Percentiles rank a stretch among this genome's conserved stretches.
Evolutionary conservation across 2,888 invertebrate species (phyloP).

Genomic region (Plusia festucae): DNA sequence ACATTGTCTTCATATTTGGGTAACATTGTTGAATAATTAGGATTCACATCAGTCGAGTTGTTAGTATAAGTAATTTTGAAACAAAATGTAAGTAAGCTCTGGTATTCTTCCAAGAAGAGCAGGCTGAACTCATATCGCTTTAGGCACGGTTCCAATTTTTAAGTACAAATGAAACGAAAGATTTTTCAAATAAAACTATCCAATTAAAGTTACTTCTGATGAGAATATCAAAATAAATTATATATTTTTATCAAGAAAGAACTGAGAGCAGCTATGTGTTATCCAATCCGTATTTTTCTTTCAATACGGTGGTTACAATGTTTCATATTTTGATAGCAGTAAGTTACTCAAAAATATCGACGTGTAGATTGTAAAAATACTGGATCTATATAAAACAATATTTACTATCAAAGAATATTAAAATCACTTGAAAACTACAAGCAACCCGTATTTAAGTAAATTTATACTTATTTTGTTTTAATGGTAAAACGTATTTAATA

Average conservation of each 20-base stretch:
- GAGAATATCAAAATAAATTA: background rate
- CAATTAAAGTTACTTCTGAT: background rate
- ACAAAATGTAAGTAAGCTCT: background rate
- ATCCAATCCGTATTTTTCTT: background rate
- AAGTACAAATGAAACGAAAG: slow-evolving; percentile 1
- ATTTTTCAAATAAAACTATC: slow-evolving; percentile 1
- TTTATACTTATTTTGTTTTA: background rate
- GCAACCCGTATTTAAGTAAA: too few relatives aligned
- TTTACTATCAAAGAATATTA: too few relatives aligned
- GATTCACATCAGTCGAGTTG: too few relatives aligned
- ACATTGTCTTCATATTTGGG: too few relatives aligned
- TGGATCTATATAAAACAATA: too few relatives aligned
- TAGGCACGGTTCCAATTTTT: slow-evolving; percentile 4
- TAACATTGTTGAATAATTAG: too few relatives aligned
- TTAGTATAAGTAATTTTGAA: too few relatives aligned
- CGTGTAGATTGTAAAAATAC: too few relatives aligned
- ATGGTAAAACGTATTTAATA: background rate
- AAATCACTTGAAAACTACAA: too few relatives aligned
- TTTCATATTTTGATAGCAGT: too few relatives aligned
- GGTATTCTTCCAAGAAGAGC: background rate
- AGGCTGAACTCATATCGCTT: background rate
- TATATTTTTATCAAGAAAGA: background rate
- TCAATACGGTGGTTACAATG: background rate
- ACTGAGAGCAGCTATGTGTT: background rate
- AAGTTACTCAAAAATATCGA: too few relatives aligned